Percentiles rank a stretch among this genome's conserved stretches.
phyloP scores from a whole-genome alignment of 2,113 vertebrate genomes.

The Tylochromis polylepis region DNA sequence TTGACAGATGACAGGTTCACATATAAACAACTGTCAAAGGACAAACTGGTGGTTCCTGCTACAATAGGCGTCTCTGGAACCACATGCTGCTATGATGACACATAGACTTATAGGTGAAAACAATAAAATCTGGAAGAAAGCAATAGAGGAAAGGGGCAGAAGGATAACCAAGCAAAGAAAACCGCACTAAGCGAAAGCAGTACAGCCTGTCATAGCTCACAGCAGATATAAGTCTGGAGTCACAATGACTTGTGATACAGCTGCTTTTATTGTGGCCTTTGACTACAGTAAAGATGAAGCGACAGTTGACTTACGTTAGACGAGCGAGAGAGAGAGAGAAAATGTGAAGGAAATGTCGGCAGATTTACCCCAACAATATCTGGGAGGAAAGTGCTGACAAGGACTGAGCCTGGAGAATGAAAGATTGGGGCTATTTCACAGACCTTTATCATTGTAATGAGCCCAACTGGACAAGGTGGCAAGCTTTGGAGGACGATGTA shows the following conservation, averaged over 20 bases:
- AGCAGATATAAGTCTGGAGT: not conserved
- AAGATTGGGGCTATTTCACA: constrained; percentile 33
- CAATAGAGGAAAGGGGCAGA: not conserved
- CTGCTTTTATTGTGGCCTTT: constrained; percentile 32
- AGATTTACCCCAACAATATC: constrained; percentile 11
- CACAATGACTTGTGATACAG: constrained; percentile 26
- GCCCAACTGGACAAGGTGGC: constrained; percentile 19
- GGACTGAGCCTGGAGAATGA: not conserved
- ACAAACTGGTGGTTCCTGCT: not conserved
- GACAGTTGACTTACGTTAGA: constrained; percentile 15
- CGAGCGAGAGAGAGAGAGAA: not conserved
- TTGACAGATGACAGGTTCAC: not conserved
- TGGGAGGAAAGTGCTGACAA: constrained; percentile 40
- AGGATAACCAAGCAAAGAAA: not conserved
- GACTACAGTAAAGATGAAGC: constrained; percentile 21
- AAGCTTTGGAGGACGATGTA: constrained; percentile 9
- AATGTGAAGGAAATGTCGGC: constrained; percentile 1
- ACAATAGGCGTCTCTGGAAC: not conserved
- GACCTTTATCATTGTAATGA: constrained; percentile 55
- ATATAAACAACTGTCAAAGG: not conserved
- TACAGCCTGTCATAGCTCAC: not conserved
- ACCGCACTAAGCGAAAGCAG: not conserved
- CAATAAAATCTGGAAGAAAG: not conserved
- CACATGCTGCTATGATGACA: not conserved
- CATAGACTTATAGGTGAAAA: not conserved